phyloP scores from a whole-genome alignment of 64 coral and sea anemone species.

The Dendronephthya gigantea region DNA sequence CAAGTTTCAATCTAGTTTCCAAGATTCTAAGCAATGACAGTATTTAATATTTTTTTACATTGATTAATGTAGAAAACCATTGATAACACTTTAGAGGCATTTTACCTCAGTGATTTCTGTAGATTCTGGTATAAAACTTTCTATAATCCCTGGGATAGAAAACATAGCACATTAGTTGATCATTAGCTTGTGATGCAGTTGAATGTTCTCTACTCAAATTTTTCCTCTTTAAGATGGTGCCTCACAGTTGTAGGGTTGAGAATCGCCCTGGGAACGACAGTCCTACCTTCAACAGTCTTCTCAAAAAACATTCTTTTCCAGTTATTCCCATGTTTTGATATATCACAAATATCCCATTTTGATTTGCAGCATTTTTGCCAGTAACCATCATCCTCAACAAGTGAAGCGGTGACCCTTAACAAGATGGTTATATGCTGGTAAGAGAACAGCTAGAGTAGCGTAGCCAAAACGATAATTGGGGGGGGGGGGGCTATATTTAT shows the following conservation, averaged over 20 bases:
- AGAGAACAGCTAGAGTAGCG: no score
- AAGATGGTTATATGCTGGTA: not conserved
- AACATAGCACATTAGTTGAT: no score
- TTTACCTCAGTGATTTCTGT: slow-evolving; percentile 69
- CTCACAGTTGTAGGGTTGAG: no score
- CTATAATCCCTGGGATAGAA: slow-evolving; percentile 73
- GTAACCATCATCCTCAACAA: slow-evolving; percentile 90
- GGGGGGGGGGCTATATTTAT: no score
- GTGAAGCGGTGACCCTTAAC: slow-evolving; percentile 71
- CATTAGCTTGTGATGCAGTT: no score
- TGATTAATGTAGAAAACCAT: no score
- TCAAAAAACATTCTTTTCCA: slow-evolving; percentile 99
- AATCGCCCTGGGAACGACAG: no score
- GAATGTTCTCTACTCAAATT: no score
- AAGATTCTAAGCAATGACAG: not conserved
- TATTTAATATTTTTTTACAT: not conserved
- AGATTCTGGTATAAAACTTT: slow-evolving; percentile 95
- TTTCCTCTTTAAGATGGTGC: no score
- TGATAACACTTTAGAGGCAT: no score
- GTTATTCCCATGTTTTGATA: slow-evolving; percentile 71
- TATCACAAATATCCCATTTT: slow-evolving; percentile 94
- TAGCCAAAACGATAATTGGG: no score
- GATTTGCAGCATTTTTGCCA: slow-evolving; percentile 97
- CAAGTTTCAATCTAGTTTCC: not conserved
- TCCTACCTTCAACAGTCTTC: slow-evolving; percentile 79